Conservation (phyloP, 2,113 vertebrate species). For the Bufo gargarizans region DNA sequence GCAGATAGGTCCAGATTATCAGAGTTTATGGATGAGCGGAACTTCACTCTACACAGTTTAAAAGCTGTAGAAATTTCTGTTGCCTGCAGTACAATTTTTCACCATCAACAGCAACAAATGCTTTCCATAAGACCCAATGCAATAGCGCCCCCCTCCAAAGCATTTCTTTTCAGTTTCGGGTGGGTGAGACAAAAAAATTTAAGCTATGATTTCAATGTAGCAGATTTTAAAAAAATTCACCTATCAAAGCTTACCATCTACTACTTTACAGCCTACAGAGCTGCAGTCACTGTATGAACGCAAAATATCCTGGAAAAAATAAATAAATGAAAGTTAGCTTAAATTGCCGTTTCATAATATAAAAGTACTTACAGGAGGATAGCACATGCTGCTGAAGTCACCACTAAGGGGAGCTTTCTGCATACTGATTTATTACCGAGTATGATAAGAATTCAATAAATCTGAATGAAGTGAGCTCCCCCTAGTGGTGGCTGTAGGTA, state of each 20-base stretch:
- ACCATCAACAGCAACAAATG: background rate
- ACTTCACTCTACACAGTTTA: background rate
- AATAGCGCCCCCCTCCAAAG: background rate
- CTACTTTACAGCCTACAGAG: conserved; percentile 10
- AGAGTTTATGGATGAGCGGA: background rate
- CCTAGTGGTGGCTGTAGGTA: background rate
- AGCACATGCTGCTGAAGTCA: background rate
- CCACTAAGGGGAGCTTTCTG: background rate
- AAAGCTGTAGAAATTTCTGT: background rate
- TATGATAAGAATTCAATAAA: background rate
- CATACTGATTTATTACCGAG: background rate
- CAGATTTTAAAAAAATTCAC: too few relatives aligned
- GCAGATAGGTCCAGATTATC: background rate
- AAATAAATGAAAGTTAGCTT: background rate
- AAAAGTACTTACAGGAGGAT: too few relatives aligned
- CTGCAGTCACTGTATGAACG: conserved; percentile 55
- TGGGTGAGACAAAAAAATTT: too few relatives aligned
- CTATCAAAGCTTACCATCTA: conserved; percentile 66
- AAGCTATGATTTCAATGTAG: too few relatives aligned
- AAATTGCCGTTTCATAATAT: too few relatives aligned
- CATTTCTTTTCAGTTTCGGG: too few relatives aligned
- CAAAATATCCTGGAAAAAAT: conserved; percentile 62
- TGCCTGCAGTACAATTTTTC: background rate
- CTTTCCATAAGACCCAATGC: background rate
- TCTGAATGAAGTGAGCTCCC: background rate